A percentile compares a stretch with the other conserved stretches of the same genome.
Conservation (phyloP, 2,113 vertebrate species). For the Corythaeola cristata region DNA sequence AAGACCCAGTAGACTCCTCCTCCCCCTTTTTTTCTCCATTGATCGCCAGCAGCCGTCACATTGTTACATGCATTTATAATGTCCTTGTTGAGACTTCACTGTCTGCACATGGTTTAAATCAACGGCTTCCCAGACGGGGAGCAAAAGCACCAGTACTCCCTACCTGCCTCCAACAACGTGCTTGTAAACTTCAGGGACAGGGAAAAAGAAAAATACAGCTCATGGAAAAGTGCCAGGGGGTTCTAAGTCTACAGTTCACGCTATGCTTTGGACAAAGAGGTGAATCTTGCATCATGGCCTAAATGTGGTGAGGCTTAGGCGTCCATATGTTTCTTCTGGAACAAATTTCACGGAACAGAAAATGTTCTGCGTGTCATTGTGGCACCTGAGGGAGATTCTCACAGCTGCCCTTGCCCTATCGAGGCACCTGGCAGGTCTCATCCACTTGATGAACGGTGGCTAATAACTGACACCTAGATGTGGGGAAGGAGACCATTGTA, state of each 20-base stretch:
- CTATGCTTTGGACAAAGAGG: conserved; percentile 2
- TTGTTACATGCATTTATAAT: conserved; percentile 43
- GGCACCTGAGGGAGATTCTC: neutral
- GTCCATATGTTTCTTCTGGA: neutral
- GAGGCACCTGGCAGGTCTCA: neutral
- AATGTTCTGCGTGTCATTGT: neutral
- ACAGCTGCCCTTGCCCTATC: neutral
- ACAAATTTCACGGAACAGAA: neutral
- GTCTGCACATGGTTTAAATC: conserved; percentile 61
- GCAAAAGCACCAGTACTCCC: neutral
- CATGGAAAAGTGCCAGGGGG: neutral
- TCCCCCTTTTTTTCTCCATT: neutral
- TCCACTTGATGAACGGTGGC: neutral
- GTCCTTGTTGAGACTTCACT: conserved; percentile 36
- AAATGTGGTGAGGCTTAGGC: neutral
- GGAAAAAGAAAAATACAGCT: conserved; percentile 25
- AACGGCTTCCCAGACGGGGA: neutral
- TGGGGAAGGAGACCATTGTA: neutral
- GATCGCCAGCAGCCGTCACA: neutral
- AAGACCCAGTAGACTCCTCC: conserved; percentile 11
- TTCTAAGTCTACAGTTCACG: neutral
- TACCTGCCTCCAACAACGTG: conserved; percentile 10
- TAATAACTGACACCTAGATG: neutral
- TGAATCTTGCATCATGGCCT: neutral
- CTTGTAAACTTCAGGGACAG: conserved; percentile 34